Conservation (phyloP, 2,113 vertebrate genomes). For the Varanus salvator region DNA sequence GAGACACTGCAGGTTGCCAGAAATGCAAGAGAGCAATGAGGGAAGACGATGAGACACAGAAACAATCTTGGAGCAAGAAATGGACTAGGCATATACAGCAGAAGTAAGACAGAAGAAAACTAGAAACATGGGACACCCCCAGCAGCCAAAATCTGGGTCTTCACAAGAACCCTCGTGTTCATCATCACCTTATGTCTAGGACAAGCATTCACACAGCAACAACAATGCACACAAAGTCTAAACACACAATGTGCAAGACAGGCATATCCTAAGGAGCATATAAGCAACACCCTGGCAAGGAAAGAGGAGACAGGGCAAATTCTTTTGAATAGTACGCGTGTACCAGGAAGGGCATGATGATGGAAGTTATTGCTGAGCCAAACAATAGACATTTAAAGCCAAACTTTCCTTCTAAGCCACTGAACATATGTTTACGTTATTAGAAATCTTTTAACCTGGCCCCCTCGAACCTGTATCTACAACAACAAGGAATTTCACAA, state of each 20-base stretch:
- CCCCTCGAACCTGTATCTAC: too few species aligned
- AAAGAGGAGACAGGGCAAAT: neutral
- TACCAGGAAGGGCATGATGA: neutral
- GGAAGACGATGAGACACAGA: neutral
- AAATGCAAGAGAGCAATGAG: neutral
- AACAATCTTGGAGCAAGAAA: neutral
- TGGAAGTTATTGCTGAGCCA: neutral
- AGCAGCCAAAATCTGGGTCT: neutral
- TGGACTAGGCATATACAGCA: neutral
- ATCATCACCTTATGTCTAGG: neutral
- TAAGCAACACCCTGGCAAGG: neutral
- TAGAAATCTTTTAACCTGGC: neutral
- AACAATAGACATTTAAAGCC: neutral
- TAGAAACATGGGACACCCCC: neutral
- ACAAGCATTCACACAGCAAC: neutral
- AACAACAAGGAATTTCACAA: too few species aligned
- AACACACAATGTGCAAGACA: neutral
- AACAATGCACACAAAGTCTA: neutral
- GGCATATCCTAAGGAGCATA: neutral
- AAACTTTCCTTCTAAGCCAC: neutral
- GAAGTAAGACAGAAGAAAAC: neutral
- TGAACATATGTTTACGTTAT: neutral
- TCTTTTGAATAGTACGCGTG: too few species aligned
- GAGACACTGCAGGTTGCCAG: slow-evolving; percentile 26
- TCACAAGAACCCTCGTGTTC: neutral